A percentile compares a stretch with the other conserved stretches of the same genome.
These are phyloP conservation scores for Diaperis boleti DNA, from an alignment of 2,888 invertebrate genomes.

Conservation along the genomic window DNA sequence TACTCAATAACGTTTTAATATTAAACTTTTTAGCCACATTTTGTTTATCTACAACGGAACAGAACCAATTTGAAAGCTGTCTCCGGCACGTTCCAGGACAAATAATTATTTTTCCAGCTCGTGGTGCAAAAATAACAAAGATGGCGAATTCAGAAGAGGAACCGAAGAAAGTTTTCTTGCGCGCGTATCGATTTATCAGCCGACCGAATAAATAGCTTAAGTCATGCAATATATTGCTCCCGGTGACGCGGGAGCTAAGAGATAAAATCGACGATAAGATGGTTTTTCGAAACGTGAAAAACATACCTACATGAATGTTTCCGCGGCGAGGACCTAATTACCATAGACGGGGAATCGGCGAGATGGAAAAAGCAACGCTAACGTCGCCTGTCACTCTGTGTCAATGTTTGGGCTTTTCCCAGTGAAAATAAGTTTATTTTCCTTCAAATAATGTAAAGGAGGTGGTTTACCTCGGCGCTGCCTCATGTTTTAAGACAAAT, in stretches of 20 bases:
- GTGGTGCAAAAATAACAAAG: slow-evolving; percentile 24
- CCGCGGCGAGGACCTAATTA: slow-evolving; percentile 30
- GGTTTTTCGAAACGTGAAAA: slow-evolving; percentile 1
- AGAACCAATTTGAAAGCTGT: slow-evolving; percentile 8
- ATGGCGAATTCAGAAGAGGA: slow-evolving; percentile 1
- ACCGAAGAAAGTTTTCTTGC: slow-evolving; percentile 26
- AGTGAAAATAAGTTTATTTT: slow-evolving; percentile 37
- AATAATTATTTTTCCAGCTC: slow-evolving; percentile 9
- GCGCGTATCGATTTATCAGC: slow-evolving; percentile 55
- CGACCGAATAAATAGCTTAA: slow-evolving; percentile 57
- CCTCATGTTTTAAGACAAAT: not conserved
- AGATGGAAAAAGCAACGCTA: slow-evolving; percentile 34
- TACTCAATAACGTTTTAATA: too few species aligned
- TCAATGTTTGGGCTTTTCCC: slow-evolving; percentile 39
- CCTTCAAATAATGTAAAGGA: slow-evolving; percentile 28
- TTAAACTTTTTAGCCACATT: slow-evolving; percentile 6
- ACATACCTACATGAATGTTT: slow-evolving; percentile 8
- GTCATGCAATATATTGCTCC: slow-evolving; percentile 55
- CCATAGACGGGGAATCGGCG: slow-evolving; percentile 31
- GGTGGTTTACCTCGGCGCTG: slow-evolving; percentile 6
- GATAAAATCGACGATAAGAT: slow-evolving; percentile 42
- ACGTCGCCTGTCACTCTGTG: slow-evolving; percentile 33
- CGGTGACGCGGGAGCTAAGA: slow-evolving; percentile 52
- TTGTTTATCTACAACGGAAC: slow-evolving; percentile 9
- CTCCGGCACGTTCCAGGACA: not conserved